Evolutionary conservation across 2,113 vertebrate species (phyloP).

Genomic region (Lasiurus cinereus): DNA sequence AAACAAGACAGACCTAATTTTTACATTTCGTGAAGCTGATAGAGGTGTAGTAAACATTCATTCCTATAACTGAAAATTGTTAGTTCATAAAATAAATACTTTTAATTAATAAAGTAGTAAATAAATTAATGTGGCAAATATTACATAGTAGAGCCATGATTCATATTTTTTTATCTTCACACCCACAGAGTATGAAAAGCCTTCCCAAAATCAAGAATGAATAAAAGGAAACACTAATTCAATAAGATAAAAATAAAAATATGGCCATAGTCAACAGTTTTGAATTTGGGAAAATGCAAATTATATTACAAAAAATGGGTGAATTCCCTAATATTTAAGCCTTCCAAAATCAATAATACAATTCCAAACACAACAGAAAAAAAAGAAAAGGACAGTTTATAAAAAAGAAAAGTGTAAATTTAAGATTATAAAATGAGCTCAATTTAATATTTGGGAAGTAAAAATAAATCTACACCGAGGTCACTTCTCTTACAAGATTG

Average conservation of each 20-base stretch:
- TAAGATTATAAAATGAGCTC: background rate
- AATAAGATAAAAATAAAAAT: constrained; percentile 38
- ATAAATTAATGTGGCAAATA: background rate
- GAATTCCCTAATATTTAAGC: background rate
- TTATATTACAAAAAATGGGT: background rate
- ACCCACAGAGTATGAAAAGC: background rate
- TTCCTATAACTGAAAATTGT: background rate
- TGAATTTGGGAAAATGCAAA: background rate
- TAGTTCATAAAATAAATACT: background rate
- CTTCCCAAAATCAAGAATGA: background rate
- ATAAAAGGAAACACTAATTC: background rate
- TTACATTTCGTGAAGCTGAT: background rate
- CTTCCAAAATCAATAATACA: background rate
- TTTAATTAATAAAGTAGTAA: background rate
- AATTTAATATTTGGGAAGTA: background rate
- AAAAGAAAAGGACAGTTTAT: background rate
- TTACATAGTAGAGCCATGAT: background rate
- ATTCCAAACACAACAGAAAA: background rate
- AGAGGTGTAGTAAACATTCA: background rate
- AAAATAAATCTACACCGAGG: background rate
- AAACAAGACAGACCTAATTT: background rate
- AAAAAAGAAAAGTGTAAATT: background rate
- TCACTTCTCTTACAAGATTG: background rate
- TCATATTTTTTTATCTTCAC: background rate
- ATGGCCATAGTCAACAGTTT: constrained; percentile 5